phyloP scores from a whole-genome alignment of 1,140 invertebrate genomes.

The Adelges cooleyi region DNA sequence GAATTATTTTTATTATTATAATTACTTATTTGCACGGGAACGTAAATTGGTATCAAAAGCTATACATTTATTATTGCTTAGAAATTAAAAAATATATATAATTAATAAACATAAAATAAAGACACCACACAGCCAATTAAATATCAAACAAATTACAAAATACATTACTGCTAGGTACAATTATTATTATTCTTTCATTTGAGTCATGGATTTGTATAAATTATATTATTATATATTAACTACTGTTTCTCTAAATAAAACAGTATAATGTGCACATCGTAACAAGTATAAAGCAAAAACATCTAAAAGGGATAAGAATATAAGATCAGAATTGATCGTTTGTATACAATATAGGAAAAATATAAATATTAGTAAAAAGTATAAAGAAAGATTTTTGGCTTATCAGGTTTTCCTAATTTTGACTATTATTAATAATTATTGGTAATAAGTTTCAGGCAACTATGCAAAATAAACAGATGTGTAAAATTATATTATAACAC shows the following conservation, averaged over 20 bases:
- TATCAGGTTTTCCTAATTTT: neutral
- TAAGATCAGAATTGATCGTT: no score
- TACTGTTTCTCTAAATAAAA: neutral
- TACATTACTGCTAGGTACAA: slow-evolving; percentile 18
- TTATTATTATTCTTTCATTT: slow-evolving; percentile 1
- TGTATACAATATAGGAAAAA: slow-evolving; percentile 15
- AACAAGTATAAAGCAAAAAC: slow-evolving; percentile 19
- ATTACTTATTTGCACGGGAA: slow-evolving; percentile 19
- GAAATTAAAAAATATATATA: slow-evolving; percentile 2
- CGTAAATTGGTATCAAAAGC: slow-evolving; percentile 28
- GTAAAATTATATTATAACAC: neutral
- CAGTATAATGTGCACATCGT: slow-evolving; percentile 24
- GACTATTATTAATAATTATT: neutral
- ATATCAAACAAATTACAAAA: slow-evolving; percentile 26
- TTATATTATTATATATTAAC: neutral
- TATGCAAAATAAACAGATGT: no score
- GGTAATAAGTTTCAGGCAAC: no score
- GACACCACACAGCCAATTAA: slow-evolving; percentile 27
- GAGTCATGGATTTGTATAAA: slow-evolving; percentile 23
- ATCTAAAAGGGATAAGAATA: slow-evolving; percentile 2
- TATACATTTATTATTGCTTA: slow-evolving; percentile 22
- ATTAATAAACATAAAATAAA: slow-evolving; percentile 21
- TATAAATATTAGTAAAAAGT: neutral
- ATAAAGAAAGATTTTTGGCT: neutral
- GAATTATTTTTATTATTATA: neutral